Conservation (phyloP, 92 coral and sea anemone genomes). For the Epizoanthus rinbou region DNA sequence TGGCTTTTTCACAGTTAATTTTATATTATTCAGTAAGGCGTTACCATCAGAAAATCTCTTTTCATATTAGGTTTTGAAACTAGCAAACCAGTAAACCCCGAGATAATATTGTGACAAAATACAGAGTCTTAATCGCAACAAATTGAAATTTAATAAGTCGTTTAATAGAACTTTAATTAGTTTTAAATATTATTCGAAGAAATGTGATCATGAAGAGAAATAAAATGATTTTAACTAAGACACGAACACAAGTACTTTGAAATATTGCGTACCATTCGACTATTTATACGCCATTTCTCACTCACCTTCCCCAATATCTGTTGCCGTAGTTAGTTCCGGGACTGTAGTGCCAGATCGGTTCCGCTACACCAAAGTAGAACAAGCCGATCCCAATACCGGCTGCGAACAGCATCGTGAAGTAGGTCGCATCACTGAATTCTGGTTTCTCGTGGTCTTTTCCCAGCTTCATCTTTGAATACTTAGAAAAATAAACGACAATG, state of each 20-base stretch:
- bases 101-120: too few species aligned
- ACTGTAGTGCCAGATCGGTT: conserved; percentile 53
- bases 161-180: too few species aligned
- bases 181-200: too few species aligned
- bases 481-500: conserved; percentile 51
- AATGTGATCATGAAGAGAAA: too few species aligned
- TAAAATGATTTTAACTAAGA: not conserved
- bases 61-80: too few species aligned
- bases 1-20: too few species aligned
- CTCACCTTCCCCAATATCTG: conserved; percentile 64
- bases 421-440: conserved; percentile 60
- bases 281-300: not conserved
- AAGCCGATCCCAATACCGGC: conserved; percentile 60
- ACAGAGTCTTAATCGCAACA: too few species aligned
- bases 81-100: too few species aligned
- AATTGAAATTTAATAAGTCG: too few species aligned
- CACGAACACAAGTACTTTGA: too few species aligned
- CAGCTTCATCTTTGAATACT: conserved; percentile 55
- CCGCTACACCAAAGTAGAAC: conserved; percentile 59
- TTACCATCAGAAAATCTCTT: too few species aligned
- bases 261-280: not conserved
- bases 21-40: too few species aligned
- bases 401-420: conserved; percentile 61
- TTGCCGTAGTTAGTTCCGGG: conserved; percentile 27
- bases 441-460: conserved; percentile 63